A percentile compares a stretch with the other conserved stretches of the same genome.
phyloP scores from a whole-genome alignment of 2,797 vertebrate genomes.

The Typhlichthys eigenmanni region DNA sequence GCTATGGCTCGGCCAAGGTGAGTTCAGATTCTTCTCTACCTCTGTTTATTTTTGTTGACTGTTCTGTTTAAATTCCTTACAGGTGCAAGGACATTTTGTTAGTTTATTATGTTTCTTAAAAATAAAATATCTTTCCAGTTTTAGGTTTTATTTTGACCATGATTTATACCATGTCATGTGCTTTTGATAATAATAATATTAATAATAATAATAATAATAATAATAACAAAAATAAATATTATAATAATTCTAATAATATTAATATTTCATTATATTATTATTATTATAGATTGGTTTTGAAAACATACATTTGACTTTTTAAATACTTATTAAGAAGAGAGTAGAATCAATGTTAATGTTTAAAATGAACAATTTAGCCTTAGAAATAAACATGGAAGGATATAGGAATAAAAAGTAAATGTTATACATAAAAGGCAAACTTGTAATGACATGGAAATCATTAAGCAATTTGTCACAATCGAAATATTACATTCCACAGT shows the following conservation, averaged over 20 bases:
- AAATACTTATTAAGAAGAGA: too few relatives aligned
- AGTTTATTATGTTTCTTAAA: too few relatives aligned
- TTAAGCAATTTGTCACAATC: conserved; percentile 64
- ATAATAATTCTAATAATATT: not conserved
- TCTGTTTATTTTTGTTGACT: not conserved
- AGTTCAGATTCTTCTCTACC: conserved; percentile 41
- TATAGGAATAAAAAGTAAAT: conserved; percentile 31
- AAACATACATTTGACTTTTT: too few relatives aligned
- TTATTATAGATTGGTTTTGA: too few relatives aligned
- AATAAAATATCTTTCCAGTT: too few relatives aligned
- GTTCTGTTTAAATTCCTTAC: not conserved
- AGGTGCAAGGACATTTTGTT: not conserved
- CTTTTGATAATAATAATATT: too few relatives aligned
- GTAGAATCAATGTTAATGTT: conserved; percentile 33
- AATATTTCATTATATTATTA: conserved; percentile 14
- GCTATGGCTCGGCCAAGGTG: conserved; percentile 74
- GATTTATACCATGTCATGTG: not conserved
- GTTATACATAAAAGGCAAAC: conserved; percentile 43
- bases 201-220: too few relatives aligned
- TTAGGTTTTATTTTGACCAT: not conserved
- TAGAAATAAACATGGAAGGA: conserved; percentile 38
- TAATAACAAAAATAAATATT: too few relatives aligned
- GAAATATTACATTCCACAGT: conserved; percentile 43
- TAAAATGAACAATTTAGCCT: conserved; percentile 42
- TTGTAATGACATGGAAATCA: conserved; percentile 55